Base-by-base conservation (phyloP, 2,888 invertebrate genomes). In the Oeneis ivallda region DNA sequence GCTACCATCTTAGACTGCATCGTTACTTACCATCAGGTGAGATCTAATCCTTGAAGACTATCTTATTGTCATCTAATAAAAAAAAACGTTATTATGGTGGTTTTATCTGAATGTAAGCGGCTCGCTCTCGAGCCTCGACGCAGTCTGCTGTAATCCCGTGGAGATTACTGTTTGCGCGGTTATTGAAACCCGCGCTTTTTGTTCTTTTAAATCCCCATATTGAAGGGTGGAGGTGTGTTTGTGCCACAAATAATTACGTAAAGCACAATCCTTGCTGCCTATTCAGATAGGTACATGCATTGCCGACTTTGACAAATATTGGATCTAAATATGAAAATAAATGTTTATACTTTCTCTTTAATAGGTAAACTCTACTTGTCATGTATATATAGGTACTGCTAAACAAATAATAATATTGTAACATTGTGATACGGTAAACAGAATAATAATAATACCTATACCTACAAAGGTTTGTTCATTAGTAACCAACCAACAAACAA, bases 151-250 rank as follows among this genome's bases (percentile, higher is more conserved):
- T 80, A 86, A 86, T 86, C 83, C 83, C 75, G 75, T 76, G 70
- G 78, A 82, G 79, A 86, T 86, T 84, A 83, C 81, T 81, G 76
- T 86, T 85, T 85, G 77, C 71, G 72, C 70, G 68, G 75, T 75
- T 78, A 76, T 82, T 80, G 75, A 76, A 69, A 71, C 70, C 63
- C 58, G 58, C 63, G 64, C 67, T 70, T 75, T 70, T 73, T 70
- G 69, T 68, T 66, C 71, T 71, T 70, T 67, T 69, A 70, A 56
- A 67, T 69, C 69, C 68, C 70, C 60, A 67, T 66, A 72, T 69
- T 72, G 70, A 72, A 66, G 68, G 68, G 67, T 71, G 71, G 65
- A 57, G 62, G 68, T 65, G 64, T 60, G 60, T 59, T 56, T 63
- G 60, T 60, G 2, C 5, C 34, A 61, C 66, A 57, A 66, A 70